Base-by-base conservation (phyloP, 2,888 invertebrate species). In the Eremobia ochroleuca region DNA sequence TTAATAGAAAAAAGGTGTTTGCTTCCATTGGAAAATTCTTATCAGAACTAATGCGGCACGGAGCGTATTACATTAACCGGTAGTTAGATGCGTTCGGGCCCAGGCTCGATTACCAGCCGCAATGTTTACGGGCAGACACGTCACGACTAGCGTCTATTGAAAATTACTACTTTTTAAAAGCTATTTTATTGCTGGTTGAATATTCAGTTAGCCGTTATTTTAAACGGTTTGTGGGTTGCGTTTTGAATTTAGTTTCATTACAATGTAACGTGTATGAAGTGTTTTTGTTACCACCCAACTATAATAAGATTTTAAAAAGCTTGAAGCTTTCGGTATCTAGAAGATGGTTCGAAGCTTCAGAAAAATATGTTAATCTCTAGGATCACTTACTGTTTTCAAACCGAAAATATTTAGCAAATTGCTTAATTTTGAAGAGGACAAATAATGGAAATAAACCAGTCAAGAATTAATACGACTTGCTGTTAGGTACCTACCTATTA, bases 111-210 rank as follows among this genome's bases (percentile, higher is more conserved):
- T 94, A 95, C 94, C 88, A 86, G 49, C 80, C 78, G 13, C 83
- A 86, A 90, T 92, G 91, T 94, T 95, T 94, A 94, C 92, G 90
- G 90, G 88, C 77, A 71, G 85, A 83, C 91, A 76, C 92, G 93
- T 94, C 94, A 95, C 94, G 94, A 85, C 87, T 79, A 89, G 89
- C 90, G 88, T 88, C 82, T 87, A 92, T 91, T 89, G 89, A 93
- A 92, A 92, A 90, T 93, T 92, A 92, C 90, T 91, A 89, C 90
- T 89, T 91, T 91, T 90, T 88, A 90, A 91, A 88, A 78, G 90
- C 89, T 90, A 90, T 88, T 92, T 91, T 92, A 92, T 92, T 90
- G 77, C 86, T 31, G 43, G 59, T 80, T 80, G 69, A 70, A 75
- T 84, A 83, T 86, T 86, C 73, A 89, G 87, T 81, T 76, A 83